Evolutionary conservation across 2,113 vertebrate genomes (phyloP), one percentile per base, ranked within the genome.

Genomic region (Asarcornis scutulata): DNA sequence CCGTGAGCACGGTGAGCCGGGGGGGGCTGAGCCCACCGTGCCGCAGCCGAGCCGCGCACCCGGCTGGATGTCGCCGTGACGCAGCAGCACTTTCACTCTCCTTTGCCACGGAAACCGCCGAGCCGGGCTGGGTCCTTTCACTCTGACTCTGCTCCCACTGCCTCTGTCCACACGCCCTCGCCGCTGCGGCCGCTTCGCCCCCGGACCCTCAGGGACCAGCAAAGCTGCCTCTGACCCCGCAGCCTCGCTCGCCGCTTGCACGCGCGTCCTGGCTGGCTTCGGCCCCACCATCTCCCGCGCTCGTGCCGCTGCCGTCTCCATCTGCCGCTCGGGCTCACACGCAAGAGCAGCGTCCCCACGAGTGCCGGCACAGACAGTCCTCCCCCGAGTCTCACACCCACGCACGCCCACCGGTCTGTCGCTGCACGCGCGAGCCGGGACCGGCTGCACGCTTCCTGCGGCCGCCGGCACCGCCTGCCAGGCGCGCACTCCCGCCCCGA

Each of bases 21-120:
- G n/a, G n/a, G n/a, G 18, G 73, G 34, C 32, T 8, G 78, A 78
- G 83, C 83, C 50, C 85, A 32, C 86, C 40, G 9, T 11, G 34
- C 21, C 17, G 5, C 8, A 42, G 69, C 84, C 40, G 58, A 1
- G 6, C 71, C 2, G 2, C 15, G 17, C 6, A 0, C 8, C 31
- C 17, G 9, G 38, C n/a, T 11, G 20, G 36, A 60, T 60, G 63
- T 26, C 13, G 32, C 56, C 2, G 84, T 66, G 88, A 81, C 46
- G 8, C 73, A 34, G 85, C 46, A 7, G 60, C 89, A 88, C 91
- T 88, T 92, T 75, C 93, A 93, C 93, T 93, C 75, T 96, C 64
- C 78, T 58, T 38, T 6, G 82, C 89, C 95, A 87, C 74, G 40
- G 86, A 90, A 95, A 95, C 93, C 66, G 1, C 93, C 1, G 29